A percentile compares a stretch with the other conserved stretches of the same genome.
Conservation (phyloP, 2,888 invertebrate genomes). For the Chalcosyrphus nemorum region DNA sequence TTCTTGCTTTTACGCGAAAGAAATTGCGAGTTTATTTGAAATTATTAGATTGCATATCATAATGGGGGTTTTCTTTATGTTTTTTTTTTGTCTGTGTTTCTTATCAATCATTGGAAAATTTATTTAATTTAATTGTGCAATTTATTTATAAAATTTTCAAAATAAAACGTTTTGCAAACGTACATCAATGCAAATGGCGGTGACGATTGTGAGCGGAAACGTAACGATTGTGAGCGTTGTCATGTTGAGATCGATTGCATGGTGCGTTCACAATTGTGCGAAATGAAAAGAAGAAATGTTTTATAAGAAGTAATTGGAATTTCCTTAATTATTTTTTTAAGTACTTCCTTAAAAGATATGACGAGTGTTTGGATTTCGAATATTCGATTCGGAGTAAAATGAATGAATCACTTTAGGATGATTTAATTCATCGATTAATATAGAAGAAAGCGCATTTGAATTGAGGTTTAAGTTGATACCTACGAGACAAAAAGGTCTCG, state of each 20-base stretch:
- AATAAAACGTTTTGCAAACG: neutral
- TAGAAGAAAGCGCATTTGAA: too few species aligned
- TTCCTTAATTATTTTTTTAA: neutral
- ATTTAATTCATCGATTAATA: neutral
- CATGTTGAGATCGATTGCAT: neutral
- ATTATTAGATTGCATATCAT: neutral
- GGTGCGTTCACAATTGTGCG: constrained; percentile 4
- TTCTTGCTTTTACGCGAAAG: neutral
- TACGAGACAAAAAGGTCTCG: too few species aligned
- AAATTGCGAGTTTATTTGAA: constrained; percentile 3
- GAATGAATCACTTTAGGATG: neutral
- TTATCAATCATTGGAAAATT: neutral
- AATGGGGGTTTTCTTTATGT: neutral
- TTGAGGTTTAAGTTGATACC: too few species aligned
- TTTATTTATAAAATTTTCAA: neutral
- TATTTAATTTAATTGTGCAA: neutral
- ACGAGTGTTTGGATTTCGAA: neutral
- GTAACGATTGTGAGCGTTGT: neutral
- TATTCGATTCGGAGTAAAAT: neutral
- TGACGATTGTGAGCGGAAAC: neutral
- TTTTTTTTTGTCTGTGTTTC: neutral
- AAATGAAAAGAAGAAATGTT: neutral
- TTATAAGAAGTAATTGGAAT: neutral
- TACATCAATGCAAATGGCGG: constrained; percentile 9
- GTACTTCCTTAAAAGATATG: neutral